Base-by-base conservation (phyloP, 2,113 vertebrate genomes). In the Dromiciops gliroides region DNA sequence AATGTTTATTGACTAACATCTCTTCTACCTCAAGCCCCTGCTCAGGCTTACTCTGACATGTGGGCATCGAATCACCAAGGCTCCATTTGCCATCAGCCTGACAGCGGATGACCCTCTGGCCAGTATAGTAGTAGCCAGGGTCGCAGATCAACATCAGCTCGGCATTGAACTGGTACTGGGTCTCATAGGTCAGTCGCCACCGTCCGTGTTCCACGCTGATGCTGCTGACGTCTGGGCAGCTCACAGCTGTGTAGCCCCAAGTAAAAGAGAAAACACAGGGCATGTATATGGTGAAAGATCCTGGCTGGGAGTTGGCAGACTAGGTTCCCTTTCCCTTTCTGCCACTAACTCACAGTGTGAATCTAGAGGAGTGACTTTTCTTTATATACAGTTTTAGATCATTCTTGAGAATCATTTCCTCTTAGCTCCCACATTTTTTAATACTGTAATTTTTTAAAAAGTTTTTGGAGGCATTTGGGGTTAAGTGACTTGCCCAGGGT, bases 81-180 rank as follows among this genome's bases (percentile, higher is more conserved):
- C 99, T 99, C 99, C 99, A 99, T 50, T 98, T 99, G 60, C 99
- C 99, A 26, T 99, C 99, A 96, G 99, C 99, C 97, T 99, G 99
- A 97, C 99, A 99, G 95, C 96, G 98, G 98, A 99, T 99, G 96
- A 99, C 99, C 67, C 99, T 98, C 67, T 99, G 99, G 95, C 99
- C 99, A 0, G 99, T 99, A 98, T 99, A 99, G 98, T 99, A 99
- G 98, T 99, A 99, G 3, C 99, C 99, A 0, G 99, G 99, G 98
- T 99, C 99, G 28, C 99, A 99, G 98, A 99, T 99, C 97, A 99
- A 99, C 99, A 99, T 99, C 92, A 99, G 99, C 95, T 99, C 99
- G 89, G 99, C 98, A 0, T 99, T 99, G 95, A 99, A 99, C 97
- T 99, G 99, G 98, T 99, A 99, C 95, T 99, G 99, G 23, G 98